phyloP scores from a whole-genome alignment of 2,113 vertebrate genomes.

The Gopherus flavomarginatus region DNA sequence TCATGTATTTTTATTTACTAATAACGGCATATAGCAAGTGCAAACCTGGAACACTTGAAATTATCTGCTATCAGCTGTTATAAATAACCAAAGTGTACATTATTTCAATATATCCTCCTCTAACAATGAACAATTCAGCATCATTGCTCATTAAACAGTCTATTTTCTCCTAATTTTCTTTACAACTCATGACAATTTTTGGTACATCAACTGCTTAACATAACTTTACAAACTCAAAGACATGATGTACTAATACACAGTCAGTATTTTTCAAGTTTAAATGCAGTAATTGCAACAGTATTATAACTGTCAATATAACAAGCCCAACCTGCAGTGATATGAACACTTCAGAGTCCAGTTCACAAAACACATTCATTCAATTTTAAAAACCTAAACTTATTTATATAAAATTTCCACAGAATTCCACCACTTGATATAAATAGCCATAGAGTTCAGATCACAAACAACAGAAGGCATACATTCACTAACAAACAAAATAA shows the following conservation, averaged over 20 bases:
- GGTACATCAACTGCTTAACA: too few relatives aligned
- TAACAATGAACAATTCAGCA: slow-evolving; percentile 4
- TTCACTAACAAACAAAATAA: not conserved
- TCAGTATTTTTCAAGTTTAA: not conserved
- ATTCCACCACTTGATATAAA: not conserved
- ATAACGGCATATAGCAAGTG: not conserved
- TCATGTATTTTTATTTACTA: not conserved
- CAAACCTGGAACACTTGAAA: slow-evolving; percentile 38
- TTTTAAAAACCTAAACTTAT: not conserved
- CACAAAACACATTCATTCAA: not conserved
- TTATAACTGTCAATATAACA: not conserved
- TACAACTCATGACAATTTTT: rapidly evolving
- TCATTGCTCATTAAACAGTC: not conserved
- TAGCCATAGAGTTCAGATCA: not conserved
- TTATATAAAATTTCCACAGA: not conserved
- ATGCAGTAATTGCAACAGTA: not conserved
- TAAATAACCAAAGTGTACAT: slow-evolving; percentile 32
- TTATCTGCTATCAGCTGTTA: slow-evolving; percentile 32
- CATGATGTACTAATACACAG: not conserved
- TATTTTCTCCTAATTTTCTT: slow-evolving; percentile 21
- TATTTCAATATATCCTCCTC: slow-evolving; percentile 34
- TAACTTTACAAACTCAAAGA: not conserved
- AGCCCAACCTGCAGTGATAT: not conserved
- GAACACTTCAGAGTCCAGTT: not conserved
- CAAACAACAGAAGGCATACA: not conserved